Evolutionary conservation across 2,797 vertebrate species (phyloP), one percentile per base, ranked within the genome.

Genomic region (Taenioides sp.): DNA sequence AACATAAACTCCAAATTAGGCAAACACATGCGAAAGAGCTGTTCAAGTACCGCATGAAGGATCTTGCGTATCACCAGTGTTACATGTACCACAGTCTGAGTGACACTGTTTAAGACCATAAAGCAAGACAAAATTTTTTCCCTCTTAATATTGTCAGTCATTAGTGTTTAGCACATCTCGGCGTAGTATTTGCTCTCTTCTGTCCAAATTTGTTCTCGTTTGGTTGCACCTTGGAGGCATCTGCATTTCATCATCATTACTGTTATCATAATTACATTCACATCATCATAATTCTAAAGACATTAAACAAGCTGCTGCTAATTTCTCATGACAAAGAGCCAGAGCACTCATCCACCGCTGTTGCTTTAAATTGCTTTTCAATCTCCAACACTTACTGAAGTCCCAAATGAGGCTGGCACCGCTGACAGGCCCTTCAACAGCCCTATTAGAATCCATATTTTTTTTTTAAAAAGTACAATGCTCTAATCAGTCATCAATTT

Each of bases 251-350:
- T 92, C 86, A 90, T 89, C 84, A 88, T 87, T 79, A 80, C 82
- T 79, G 77, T 87, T 80, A 80, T 87, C 66, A 60, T 91, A 90
- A 91, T 92, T 91, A 89, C 85, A 73, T 83, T 89, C 76, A 85
- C 80, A 86, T 91, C 82, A 90, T 89, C 83, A 90, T 88, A 90
- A 92, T 90, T 85, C 81, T 79, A 85, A 87, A 90, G 78, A 88
- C 80, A 89, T 91, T 87, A 84, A 89, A 88, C 80, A 84, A 79
- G 84, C 85, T 81, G 81, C 78, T 81, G 82, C 76, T 91, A 89
- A 90, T 88, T 88, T 71, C 80, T 86, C 78, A 79, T 79, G 84
- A 89, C 77, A 90, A 87, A 90, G 77, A 85, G 81, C 76, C 80
- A n/a, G 68, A 7, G 27, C 82, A 73, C 84, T 85, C 71, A 67